Percentiles rank a stretch among this genome's conserved stretches.
These are phyloP conservation scores for Parus major DNA, from an alignment of 2,113 vertebrate species.

Conservation along the genomic window DNA sequence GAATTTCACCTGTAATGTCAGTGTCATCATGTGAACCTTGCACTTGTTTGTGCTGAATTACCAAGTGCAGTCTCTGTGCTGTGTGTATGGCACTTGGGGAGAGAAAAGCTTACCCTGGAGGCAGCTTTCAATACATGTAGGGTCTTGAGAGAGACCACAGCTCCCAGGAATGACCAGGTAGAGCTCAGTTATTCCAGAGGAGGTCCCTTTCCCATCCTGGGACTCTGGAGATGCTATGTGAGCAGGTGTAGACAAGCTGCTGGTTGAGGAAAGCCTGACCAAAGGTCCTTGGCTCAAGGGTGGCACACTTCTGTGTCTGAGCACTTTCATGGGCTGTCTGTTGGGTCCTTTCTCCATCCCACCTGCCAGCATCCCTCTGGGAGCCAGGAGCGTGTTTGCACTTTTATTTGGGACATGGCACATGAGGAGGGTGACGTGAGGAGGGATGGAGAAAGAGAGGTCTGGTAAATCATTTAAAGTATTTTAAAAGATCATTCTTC, in stretches of 20 bases:
- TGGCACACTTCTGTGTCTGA: not conserved
- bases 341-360: not conserved
- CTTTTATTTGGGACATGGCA: not conserved
- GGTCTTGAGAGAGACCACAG: not conserved
- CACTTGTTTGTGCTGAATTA: not conserved
- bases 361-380: not conserved
- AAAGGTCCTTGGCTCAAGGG: not conserved
- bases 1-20: not conserved
- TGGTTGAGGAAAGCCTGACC: not conserved
- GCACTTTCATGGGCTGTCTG: fast-evolving
- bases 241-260: not conserved
- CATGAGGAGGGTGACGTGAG: fast-evolving
- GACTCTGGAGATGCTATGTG: not conserved
- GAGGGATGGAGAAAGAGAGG: not conserved
- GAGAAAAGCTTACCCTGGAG: not conserved
- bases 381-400: fast-evolving
- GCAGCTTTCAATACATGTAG: not conserved
- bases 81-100: not conserved
- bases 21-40: not conserved
- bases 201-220: not conserved
- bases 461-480: not conserved
- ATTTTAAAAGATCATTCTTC: not conserved
- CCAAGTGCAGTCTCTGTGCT: not conserved
- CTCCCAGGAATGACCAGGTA: not conserved
- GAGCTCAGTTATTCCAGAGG: not conserved